phyloP scores from a whole-genome alignment of 2,797 vertebrate species.

The Aythya fuligula region DNA sequence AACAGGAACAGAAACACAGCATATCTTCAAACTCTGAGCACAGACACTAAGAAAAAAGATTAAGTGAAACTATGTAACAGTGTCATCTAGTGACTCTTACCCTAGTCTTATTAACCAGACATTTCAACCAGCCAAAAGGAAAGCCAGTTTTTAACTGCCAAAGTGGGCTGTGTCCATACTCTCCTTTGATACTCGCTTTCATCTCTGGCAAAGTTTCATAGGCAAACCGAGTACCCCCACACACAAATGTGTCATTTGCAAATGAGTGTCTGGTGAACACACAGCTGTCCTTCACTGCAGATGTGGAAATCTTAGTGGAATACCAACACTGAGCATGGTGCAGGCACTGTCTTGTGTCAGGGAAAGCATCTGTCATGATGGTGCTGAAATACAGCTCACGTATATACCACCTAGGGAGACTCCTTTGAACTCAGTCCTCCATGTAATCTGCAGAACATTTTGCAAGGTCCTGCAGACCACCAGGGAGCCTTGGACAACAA shows the following conservation, averaged over 20 bases:
- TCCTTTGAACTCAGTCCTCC: constrained; percentile 13
- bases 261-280: not conserved
- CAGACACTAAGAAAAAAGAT: not conserved
- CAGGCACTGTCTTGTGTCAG: constrained; percentile 15
- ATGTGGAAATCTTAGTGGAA: not conserved
- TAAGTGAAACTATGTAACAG: not conserved
- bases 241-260: not conserved
- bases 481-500: not conserved
- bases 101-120: not conserved
- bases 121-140: not conserved
- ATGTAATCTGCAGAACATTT: not conserved
- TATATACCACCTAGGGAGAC: not conserved
- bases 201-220: not conserved
- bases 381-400: not conserved
- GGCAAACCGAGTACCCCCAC: not conserved
- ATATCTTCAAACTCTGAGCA: not conserved
- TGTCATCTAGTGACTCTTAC: constrained; percentile 24
- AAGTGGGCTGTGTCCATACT: not conserved
- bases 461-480: constrained; percentile 4
- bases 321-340: not conserved
- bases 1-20: not conserved
- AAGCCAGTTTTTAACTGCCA: not conserved
- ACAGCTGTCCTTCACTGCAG: rapidly evolving
- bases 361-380: not conserved
- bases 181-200: not conserved